These are phyloP conservation scores for Wasmannia auropunctata DNA, from an alignment of 1,140 invertebrate species.

Conservation along the genomic window DNA sequence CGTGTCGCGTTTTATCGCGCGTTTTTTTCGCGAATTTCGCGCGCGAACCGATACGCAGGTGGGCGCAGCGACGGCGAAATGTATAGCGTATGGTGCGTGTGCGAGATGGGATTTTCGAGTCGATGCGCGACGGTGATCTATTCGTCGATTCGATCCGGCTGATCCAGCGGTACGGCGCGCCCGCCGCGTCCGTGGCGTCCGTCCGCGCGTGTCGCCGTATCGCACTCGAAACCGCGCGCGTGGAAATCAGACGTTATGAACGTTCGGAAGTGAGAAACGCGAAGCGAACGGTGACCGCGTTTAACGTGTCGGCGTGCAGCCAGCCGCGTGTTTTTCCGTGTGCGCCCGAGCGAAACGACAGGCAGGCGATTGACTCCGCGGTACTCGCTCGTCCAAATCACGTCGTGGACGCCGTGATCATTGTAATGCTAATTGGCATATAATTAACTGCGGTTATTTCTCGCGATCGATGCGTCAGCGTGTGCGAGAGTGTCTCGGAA, in stretches of 20 bases:
- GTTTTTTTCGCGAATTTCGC: background rate
- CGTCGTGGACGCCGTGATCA: background rate
- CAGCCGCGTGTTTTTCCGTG: too few relatives aligned
- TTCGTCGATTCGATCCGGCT: background rate
- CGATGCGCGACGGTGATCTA: background rate
- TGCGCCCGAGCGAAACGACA: background rate
- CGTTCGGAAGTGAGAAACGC: background rate
- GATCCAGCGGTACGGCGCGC: background rate
- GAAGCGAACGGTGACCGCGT: background rate
- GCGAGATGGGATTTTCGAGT: too few relatives aligned
- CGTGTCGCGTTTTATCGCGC: too few relatives aligned
- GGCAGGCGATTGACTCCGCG: background rate
- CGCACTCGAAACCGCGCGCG: too few relatives aligned
- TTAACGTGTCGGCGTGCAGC: background rate
- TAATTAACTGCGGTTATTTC: slow-evolving; percentile 6
- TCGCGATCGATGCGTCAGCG: background rate
- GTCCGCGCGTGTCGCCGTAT: background rate
- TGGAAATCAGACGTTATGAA: too few relatives aligned
- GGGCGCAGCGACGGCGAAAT: too few relatives aligned
- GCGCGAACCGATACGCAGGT: too few relatives aligned
- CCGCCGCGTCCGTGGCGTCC: too few relatives aligned
- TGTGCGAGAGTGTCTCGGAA: background rate
- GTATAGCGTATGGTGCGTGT: too few relatives aligned
- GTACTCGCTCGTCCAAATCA: background rate
- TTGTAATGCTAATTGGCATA: background rate